These are phyloP conservation scores for Hyperoodon ampullatus DNA, from an alignment of 2,113 vertebrate genomes.

Conservation along the genomic window DNA sequence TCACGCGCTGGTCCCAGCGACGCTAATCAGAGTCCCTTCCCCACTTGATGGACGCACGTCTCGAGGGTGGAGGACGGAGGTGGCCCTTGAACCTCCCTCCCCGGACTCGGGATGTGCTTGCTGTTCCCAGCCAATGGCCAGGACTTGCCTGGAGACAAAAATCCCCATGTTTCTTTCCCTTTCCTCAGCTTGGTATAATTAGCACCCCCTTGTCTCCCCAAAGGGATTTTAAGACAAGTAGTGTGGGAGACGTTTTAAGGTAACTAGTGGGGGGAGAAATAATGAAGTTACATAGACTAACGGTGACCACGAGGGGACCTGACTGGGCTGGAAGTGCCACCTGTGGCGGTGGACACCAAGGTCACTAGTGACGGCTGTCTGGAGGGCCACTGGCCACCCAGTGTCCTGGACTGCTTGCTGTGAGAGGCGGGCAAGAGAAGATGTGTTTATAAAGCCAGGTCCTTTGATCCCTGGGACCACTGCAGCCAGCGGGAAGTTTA, in stretches of 20 bases:
- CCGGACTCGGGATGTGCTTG: rapidly evolving
- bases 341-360: rapidly evolving
- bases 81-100: neutral
- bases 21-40: neutral
- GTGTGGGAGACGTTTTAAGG: neutral
- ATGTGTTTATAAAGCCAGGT: neutral
- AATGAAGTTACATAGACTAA: neutral
- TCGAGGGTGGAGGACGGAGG: neutral
- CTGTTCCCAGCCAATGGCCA: neutral
- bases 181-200: neutral
- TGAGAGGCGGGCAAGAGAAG: neutral
- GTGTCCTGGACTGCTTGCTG: neutral
- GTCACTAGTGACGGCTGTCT: neutral
- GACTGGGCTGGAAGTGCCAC: neutral
- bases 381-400: rapidly evolving
- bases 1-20: neutral
- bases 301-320: neutral
- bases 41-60: neutral
- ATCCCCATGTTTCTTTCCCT: neutral
- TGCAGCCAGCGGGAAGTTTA: neutral
- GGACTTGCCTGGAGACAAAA: neutral
- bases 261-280: neutral
- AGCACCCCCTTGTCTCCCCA: no score
- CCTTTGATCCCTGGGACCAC: neutral
- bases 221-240: neutral